Percentiles rank a stretch among this genome's conserved stretches.
Conservation (phyloP, 2,113 vertebrate species). For the Oceanites oceanicus region DNA sequence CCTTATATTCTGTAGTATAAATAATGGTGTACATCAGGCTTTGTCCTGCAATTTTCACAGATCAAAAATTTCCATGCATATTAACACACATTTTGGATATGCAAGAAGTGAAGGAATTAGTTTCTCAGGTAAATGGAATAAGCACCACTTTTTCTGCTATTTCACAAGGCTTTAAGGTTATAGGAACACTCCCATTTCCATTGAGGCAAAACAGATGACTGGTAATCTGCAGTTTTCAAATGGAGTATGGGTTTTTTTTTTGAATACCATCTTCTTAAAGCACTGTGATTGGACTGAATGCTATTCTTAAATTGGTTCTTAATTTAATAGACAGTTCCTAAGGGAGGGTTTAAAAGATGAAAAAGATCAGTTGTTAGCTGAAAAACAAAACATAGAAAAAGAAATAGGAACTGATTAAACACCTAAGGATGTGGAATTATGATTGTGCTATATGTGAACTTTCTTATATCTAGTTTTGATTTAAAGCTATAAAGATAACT, state of each 20-base stretch:
- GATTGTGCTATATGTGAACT: neutral
- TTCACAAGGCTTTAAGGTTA: neutral
- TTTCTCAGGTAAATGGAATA: neutral
- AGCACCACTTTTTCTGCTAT: neutral
- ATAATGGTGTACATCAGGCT: neutral
- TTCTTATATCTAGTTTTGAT: neutral
- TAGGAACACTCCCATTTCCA: neutral
- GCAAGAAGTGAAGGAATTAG: neutral
- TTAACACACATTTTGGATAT: neutral
- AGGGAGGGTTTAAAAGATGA: neutral
- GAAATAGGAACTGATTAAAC: neutral
- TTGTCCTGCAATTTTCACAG: neutral
- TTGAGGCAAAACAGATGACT: neutral
- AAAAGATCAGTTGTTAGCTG: neutral
- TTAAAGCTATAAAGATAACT: neutral
- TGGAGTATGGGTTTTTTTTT: neutral
- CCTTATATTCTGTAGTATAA: neutral
- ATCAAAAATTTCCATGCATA: neutral
- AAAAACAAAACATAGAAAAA: neutral
- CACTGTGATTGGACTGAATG: neutral
- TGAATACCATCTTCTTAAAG: neutral
- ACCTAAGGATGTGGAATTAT: neutral
- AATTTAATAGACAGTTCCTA: neutral
- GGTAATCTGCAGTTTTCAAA: neutral
- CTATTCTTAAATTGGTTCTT: neutral